Evolutionary conservation across 1,140 invertebrate species (phyloP), one percentile per base, ranked within the genome.

Genomic region (Pemphigus obesinymphae): DNA sequence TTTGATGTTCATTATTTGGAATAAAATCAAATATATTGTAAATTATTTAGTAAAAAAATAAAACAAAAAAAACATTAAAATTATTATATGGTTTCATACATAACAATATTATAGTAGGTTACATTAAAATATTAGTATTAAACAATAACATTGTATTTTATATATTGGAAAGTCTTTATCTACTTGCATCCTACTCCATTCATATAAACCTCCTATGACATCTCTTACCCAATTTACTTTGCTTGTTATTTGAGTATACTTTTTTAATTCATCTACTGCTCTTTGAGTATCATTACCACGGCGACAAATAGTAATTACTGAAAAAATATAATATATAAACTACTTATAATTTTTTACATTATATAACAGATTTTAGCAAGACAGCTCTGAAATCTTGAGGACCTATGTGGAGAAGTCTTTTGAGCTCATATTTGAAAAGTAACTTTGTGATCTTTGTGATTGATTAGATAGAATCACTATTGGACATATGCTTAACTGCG

Each of bases 271-370:
- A 15, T 87, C 87, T 55, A 95, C 94, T 5, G 94, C 96, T 82
- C 92, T 88, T 88, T 99, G 97, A 1, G 97, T 99, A 88, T 99
- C 96, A 88, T 99, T 99, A 29, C 97, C 97, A 73, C 96, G 89
- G 73, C 96, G 90, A 87, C 97, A 99, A 4, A 98, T 87, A 37
- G 96, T 89, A 85, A 91, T 91, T 40, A 97, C 93, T 92, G 88
- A 70, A 89, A 89, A 82, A 86, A 26, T 26, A 26, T 26, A 55
- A 5, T n/a, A n/a, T n/a, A n/a, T n/a, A n/a, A n/a, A n/a, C n/a
- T n/a, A n/a, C n/a, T n/a, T n/a, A n/a, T n/a, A n/a, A n/a, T n/a
- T n/a, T n/a, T n/a, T n/a, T n/a, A n/a, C n/a, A n/a, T n/a, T n/a
- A n/a, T n/a, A n/a, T n/a, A n/a, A n/a, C n/a, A n/a, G n/a, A n/a